These are phyloP conservation scores for Enteromius viviparus DNA, from an alignment of 2,797 vertebrate species.

Conservation along the genomic window DNA sequence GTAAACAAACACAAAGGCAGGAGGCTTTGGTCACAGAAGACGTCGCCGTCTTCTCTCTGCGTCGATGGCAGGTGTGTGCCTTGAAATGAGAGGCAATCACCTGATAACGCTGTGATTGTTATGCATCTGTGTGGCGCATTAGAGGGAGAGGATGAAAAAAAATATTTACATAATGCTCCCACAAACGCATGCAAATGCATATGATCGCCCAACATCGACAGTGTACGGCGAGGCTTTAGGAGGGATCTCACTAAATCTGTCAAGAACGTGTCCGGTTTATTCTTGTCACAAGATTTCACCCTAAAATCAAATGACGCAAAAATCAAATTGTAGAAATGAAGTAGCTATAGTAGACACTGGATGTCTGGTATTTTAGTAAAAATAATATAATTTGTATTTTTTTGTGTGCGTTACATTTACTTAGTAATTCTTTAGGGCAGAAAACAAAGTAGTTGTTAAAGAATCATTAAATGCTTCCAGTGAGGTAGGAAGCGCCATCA, in stretches of 20 bases:
- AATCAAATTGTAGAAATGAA: background rate
- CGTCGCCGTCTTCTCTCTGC: slow-evolving; percentile 2
- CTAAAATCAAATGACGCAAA: background rate
- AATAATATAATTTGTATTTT: background rate
- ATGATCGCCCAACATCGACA: slow-evolving; percentile 75
- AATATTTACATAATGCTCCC: slow-evolving; percentile 77
- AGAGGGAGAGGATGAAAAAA: slow-evolving; percentile 28
- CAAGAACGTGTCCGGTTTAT: slow-evolving; percentile 10
- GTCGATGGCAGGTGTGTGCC: slow-evolving; percentile 23
- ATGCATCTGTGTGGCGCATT: slow-evolving; percentile 53
- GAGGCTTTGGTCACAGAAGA: slow-evolving; percentile 50
- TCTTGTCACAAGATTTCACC: slow-evolving; percentile 6
- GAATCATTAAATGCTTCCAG: slow-evolving; percentile 10
- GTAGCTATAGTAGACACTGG: background rate
- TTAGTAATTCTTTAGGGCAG: background rate
- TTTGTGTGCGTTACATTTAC: background rate
- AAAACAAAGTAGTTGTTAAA: background rate
- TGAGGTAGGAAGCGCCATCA: background rate
- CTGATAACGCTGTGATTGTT: slow-evolving; percentile 53
- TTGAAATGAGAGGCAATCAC: slow-evolving; percentile 38
- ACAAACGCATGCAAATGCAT: slow-evolving; percentile 80
- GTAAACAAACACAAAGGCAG: slow-evolving; percentile 56
- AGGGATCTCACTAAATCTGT: background rate
- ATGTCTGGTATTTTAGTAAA: background rate
- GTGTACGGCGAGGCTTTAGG: slow-evolving; percentile 20